Evolutionary conservation across 2,113 vertebrate genomes (phyloP).

Genomic region (Planiliza haematocheilus): DNA sequence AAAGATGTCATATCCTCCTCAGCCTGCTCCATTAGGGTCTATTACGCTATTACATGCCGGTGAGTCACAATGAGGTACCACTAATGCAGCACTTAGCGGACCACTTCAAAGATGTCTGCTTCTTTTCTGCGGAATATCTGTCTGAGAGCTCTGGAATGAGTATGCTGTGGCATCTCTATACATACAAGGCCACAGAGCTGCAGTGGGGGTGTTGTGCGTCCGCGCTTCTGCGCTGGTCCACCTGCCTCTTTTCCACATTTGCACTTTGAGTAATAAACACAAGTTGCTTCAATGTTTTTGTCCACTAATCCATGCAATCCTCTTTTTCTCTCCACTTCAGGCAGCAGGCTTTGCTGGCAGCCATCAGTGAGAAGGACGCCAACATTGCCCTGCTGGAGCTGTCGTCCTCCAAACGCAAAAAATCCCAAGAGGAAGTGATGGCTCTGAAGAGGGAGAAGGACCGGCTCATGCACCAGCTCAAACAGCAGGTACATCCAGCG

Average conservation of each 20-base stretch:
- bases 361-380: slow-evolving; percentile 98
- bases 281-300: neutral
- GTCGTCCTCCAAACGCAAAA: slow-evolving; percentile 93
- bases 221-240: slow-evolving; percentile 7
- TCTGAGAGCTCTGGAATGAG: slow-evolving; percentile 50
- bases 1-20: slow-evolving; percentile 72
- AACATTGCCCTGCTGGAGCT: slow-evolving; percentile 97
- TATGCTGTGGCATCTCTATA: slow-evolving; percentile 40
- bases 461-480: slow-evolving; percentile 94
- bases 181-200: slow-evolving; percentile 28
- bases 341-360: slow-evolving; percentile 95
- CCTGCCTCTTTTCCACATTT: slow-evolving; percentile 11
- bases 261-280: neutral
- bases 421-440: slow-evolving; percentile 95
- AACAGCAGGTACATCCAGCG: slow-evolving; percentile 90
- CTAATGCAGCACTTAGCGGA: slow-evolving; percentile 66
- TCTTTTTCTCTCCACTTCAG: slow-evolving; percentile 74
- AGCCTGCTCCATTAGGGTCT: slow-evolving; percentile 47
- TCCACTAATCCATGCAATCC: neutral
- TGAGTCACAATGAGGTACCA: slow-evolving; percentile 72
- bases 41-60: slow-evolving; percentile 61
- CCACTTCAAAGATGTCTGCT: slow-evolving; percentile 78
- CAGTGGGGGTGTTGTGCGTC: neutral
- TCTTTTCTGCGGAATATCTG: slow-evolving; percentile 55
- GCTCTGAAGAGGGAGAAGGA: slow-evolving; percentile 95